Base-by-base conservation (phyloP, 2,888 invertebrate genomes). In the Drosophila incognita region DNA sequence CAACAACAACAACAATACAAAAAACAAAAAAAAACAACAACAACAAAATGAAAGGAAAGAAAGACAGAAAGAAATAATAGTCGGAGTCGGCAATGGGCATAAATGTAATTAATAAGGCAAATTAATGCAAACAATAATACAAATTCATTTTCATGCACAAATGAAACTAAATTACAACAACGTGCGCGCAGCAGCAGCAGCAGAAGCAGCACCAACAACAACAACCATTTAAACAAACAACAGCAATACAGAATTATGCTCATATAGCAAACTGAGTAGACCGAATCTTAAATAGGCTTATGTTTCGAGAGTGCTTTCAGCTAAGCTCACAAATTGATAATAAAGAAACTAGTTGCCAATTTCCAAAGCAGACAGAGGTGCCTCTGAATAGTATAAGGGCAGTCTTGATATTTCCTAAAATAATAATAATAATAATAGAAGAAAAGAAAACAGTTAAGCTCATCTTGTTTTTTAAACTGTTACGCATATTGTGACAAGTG, bases 101-200 rank as follows among this genome's bases (percentile, higher is more conserved):
- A 86, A 88, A 85, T 82, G 90, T 87, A 89, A 88, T 90, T 88
- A 88, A 89, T 88, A 89, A 89, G 86, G 86, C 88, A 89, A 87
- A 88, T 88, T 88, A 87, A 87, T 83, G 89, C 87, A 89, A 89
- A 87, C 89, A 89, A 87, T 86, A 86, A 86, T 89, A 87, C 82
- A 81, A 87, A 87, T 87, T 89, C 86, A 88, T 87, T 88, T 86
- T 85, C 89, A 87, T 83, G 85, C 85, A 82, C 88, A 87, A 87
- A 78, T 79, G 83, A 86, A 89, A 83, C 87, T 85, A 87, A 87
- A 87, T 89, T 87, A 84, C 79, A 87, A 81, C 86, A 87, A 84
- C 78, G 74, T 83, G 74, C 57, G 68, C 61, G 48, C 11, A 29
- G n/a, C 27, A 56, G 13, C 24, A 52, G 7, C n/a, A 46, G 0